Base-by-base conservation (phyloP, 1,140 invertebrate genomes). In the Drosophila murphyi region DNA sequence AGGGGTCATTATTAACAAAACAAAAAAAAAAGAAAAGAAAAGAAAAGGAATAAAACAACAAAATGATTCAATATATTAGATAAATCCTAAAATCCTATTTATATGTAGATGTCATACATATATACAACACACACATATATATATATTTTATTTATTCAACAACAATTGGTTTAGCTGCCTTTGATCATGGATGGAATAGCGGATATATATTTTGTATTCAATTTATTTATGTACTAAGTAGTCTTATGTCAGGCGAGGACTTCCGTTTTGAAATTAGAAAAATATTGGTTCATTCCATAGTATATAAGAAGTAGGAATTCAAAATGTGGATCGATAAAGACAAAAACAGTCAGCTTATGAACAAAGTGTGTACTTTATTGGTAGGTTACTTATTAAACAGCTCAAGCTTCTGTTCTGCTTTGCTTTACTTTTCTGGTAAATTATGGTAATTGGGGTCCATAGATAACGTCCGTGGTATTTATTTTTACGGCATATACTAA, bases 251-350 rank as follows among this genome's bases (percentile, higher is more conserved):
- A 35, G 51, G 48, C 39, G 63, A 43, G 10, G 10, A 59, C 20
- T 48, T 72, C 34, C 28, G 61, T 72, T 65, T 39, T 54, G 41
- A 63, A 69, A 68, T 41, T 56, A 41, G 69, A 60, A 62, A 41
- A 80, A 32, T 50, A 62, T 88, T 79, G 76, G 83, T 79, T 88
- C 48, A 86, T 86, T 86, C 82, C 82, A 88, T 86, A 79, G 86
- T 51, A 34, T 62, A 60, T 86, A 87, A 87, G 82, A 45, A 52
- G 39, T 62, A 64, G 0, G 62, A 61, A 20, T 37, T 43, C 28
- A 74, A 57, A 43, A 51, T 60, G 28, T 37, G n/a, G 41, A 45
- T 35, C 3, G 10, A 50, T 6, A 28, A 31, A 5, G 43, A 57
- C 47, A 6, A 8, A 29, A 8, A 31, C 31, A 45, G 12, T 57